A percentile compares a stretch with the other conserved stretches of the same genome.
These are phyloP conservation scores for Pollenia griseotomentosa DNA, from an alignment of 2,888 invertebrate genomes.

Conservation along the genomic window DNA sequence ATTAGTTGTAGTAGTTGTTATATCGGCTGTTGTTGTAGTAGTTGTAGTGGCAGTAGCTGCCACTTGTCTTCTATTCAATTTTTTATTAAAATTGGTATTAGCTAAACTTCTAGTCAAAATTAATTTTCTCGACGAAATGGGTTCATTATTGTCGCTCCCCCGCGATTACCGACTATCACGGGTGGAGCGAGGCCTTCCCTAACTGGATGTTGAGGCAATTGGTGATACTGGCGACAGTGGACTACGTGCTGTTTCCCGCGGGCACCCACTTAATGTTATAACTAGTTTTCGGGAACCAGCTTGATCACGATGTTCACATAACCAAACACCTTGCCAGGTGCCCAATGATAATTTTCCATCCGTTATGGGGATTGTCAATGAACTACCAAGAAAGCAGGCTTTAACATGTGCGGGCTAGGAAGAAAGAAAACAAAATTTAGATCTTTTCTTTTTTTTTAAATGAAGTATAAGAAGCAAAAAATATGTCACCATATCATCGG, in stretches of 20 bases:
- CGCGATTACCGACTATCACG: constrained; percentile 85
- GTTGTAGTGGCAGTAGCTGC: constrained; percentile 69
- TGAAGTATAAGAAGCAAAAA: constrained; percentile 2
- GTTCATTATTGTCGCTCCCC: constrained; percentile 85
- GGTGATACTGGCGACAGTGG: constrained; percentile 94
- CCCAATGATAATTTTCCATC: constrained; percentile 97
- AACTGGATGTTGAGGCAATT: constrained; percentile 96
- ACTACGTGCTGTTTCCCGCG: constrained; percentile 93
- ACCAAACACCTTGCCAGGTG: constrained; percentile 99
- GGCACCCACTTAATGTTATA: constrained; percentile 95
- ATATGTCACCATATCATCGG: constrained; percentile 96
- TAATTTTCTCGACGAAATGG: constrained; percentile 84
- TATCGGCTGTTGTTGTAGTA: constrained; percentile 73
- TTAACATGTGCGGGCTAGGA: constrained; percentile 97
- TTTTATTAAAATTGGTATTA: constrained; percentile 83
- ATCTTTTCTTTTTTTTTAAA: background rate
- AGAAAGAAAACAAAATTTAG: background rate
- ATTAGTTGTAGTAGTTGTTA: constrained; percentile 72
- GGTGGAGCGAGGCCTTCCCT: constrained; percentile 89
- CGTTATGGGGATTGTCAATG: constrained; percentile 97
- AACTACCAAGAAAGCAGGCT: constrained; percentile 97
- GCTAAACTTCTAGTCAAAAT: constrained; percentile 84
- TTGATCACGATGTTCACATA: constrained; percentile 98
- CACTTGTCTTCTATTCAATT: constrained; percentile 72
- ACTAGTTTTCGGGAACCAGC: constrained; percentile 96